phyloP scores from a whole-genome alignment of 2,888 invertebrate species.

The Nomada ruficornis region DNA sequence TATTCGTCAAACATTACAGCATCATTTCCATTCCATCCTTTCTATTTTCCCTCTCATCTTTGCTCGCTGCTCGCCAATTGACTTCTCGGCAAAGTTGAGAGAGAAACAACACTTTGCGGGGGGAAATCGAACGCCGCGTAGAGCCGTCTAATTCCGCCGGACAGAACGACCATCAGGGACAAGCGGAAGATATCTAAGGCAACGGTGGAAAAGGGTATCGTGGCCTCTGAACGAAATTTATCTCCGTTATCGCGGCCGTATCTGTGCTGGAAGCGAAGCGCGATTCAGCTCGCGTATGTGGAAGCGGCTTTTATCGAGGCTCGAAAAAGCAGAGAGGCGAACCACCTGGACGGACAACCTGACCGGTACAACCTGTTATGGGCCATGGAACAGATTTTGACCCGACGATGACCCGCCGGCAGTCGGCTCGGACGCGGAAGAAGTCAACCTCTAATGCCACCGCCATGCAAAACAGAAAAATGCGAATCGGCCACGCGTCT shows the following conservation, averaged over 20 bases:
- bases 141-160: no score
- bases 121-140: no score
- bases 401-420: slow-evolving; percentile 76
- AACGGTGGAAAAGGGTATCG: neutral
- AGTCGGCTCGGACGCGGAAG: slow-evolving; percentile 69
- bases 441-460: slow-evolving; percentile 64
- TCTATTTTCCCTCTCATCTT: no score
- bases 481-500: slow-evolving; percentile 62
- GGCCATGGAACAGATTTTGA: slow-evolving; percentile 78
- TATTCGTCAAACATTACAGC: no score
- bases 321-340: slow-evolving; percentile 38
- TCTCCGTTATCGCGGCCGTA: slow-evolving; percentile 48
- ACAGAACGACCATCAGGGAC: no score
- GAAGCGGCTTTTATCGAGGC: slow-evolving; percentile 64
- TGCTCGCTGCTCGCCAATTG: no score
- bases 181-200: no score
- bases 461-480: slow-evolving; percentile 70
- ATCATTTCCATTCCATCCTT: no score
- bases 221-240: slow-evolving; percentile 26
- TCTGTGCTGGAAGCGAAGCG: slow-evolving; percentile 37
- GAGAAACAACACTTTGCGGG: no score
- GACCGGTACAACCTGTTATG: slow-evolving; percentile 80
- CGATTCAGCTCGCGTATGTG: slow-evolving; percentile 69
- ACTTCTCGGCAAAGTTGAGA: no score
- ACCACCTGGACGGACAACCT: slow-evolving; percentile 73